Evolutionary conservation across 2,113 vertebrate genomes (phyloP), one percentile per base, ranked within the genome.

Genomic region (Pionites leucogaster): DNA sequence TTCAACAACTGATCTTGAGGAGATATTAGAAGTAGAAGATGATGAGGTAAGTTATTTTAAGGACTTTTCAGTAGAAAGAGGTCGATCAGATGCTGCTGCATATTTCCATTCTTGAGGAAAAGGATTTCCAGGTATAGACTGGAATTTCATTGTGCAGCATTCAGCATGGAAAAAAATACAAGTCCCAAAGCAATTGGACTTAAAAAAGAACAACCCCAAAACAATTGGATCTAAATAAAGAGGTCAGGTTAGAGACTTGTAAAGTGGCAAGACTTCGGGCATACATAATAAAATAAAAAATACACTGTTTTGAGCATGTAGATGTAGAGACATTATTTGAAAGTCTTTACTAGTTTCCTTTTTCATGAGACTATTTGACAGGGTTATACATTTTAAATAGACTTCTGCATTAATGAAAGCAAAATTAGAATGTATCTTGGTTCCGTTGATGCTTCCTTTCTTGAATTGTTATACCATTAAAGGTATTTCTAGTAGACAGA

Each of bases 11-110:
- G 99, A 99, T 96, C 97, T 99, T 24, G 98, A 98, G 4, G 98
- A 99, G 94, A 98, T 99, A 96, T 62, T 99, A 90, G 98, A 99
- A 93, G 97, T 98, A 60, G 98, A 98, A 88, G 98, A 98, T 85
- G 97, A 98, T 93, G 78, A 98, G 98, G 99, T 99, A 98, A 98
- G 96, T 90, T 69, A 39, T 62, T 77, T 85, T 88, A 94, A 96
- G 49, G 39, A 78, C 17, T 82, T 41, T 76, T 75, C 52, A 59
- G 24, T 62, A 15, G 65, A 76, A 90, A 75, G 10, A 27, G 11
- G 7, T 59, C 35, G 24, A 50, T 83, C 20, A 55, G 60, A 67
- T 78, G 41, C 28, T 87, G 6, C n/a, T 67, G 17, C 90, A 11
- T 84, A n/a, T 75, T 82, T 72, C 27, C 2, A 0, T 75, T 37